Evolutionary conservation across 2,888 invertebrate genomes (phyloP).

Genomic region (Eugnorisma glareosa): DNA sequence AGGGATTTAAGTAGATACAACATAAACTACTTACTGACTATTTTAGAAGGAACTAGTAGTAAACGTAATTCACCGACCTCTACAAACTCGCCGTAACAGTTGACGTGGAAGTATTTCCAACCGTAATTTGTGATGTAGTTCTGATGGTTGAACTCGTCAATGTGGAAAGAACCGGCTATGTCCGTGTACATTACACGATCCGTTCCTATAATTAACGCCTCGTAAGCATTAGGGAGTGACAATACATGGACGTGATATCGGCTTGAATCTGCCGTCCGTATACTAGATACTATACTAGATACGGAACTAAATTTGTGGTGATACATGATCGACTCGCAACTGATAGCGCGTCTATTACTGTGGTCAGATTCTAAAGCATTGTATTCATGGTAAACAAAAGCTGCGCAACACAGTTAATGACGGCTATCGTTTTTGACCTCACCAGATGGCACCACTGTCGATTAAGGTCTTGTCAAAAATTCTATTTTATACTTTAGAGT

Average conservation of each 20-base stretch:
- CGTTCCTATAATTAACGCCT: slow-evolving; percentile 67
- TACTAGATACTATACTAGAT: not conserved
- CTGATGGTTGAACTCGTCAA: slow-evolving; percentile 83
- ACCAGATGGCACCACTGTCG: no score
- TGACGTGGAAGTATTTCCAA: slow-evolving; percentile 73
- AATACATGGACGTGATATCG: not conserved
- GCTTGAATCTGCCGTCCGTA: not conserved
- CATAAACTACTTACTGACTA: not conserved
- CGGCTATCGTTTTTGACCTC: no score
- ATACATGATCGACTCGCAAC: not conserved
- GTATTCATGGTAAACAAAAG: not conserved
- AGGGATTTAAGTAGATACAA: not conserved
- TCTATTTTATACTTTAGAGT: no score
- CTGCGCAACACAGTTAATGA: not conserved
- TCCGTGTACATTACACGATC: slow-evolving; percentile 76
- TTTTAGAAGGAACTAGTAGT: not conserved
- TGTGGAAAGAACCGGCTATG: slow-evolving; percentile 73
- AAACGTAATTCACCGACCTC: slow-evolving; percentile 67
- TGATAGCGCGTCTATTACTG: not conserved
- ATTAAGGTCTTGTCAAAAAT: no score
- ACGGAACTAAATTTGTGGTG: not conserved
- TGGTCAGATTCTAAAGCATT: not conserved
- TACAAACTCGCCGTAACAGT: slow-evolving; percentile 74
- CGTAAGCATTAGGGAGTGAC: not conserved
- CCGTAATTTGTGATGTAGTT: slow-evolving; percentile 79